Evolutionary conservation across 2,888 invertebrate genomes (phyloP).

Genomic region (Drosophila kanekoi): DNA sequence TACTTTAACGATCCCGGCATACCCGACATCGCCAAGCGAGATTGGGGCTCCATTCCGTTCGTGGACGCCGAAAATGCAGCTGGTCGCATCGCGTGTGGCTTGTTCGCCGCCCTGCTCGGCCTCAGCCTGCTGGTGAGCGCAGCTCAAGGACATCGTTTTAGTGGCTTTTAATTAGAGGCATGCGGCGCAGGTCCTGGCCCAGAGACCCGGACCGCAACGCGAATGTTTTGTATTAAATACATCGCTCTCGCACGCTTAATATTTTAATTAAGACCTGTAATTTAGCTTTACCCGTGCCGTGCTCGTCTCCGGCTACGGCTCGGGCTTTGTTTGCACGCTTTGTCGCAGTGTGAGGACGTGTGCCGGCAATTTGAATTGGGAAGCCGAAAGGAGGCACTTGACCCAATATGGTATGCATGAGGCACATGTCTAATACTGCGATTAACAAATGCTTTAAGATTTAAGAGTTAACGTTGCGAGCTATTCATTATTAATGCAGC

Average conservation of each 20-base stretch:
- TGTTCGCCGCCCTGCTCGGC: slow-evolving; percentile 11
- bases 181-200: slow-evolving; percentile 1
- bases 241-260: slow-evolving; percentile 44
- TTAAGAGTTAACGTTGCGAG: slow-evolving; percentile 9
- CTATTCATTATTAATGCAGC: slow-evolving; percentile 53
- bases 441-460: slow-evolving; percentile 19
- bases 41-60: slow-evolving; percentile 56
- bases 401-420: slow-evolving; percentile 21
- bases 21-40: background rate
- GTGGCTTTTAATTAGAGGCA: slow-evolving; percentile 66
- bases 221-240: slow-evolving; percentile 34
- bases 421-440: slow-evolving; percentile 17
- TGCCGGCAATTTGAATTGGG: slow-evolving; percentile 15
- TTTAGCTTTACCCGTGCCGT: slow-evolving; percentile 36
- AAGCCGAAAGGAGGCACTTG: slow-evolving; percentile 10
- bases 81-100: background rate
- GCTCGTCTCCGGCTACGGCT: background rate
- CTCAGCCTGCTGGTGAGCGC: slow-evolving; percentile 21
- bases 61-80: slow-evolving; percentile 53
- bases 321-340: slow-evolving; percentile 48
- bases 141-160: slow-evolving; percentile 46
- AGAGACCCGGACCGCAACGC: slow-evolving; percentile 5
- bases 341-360: slow-evolving; percentile 7
- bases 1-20: slow-evolving; percentile 63
- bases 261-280: slow-evolving; percentile 70